phyloP scores from a whole-genome alignment of 2,113 vertebrate species.

The Etheostoma spectabile region DNA sequence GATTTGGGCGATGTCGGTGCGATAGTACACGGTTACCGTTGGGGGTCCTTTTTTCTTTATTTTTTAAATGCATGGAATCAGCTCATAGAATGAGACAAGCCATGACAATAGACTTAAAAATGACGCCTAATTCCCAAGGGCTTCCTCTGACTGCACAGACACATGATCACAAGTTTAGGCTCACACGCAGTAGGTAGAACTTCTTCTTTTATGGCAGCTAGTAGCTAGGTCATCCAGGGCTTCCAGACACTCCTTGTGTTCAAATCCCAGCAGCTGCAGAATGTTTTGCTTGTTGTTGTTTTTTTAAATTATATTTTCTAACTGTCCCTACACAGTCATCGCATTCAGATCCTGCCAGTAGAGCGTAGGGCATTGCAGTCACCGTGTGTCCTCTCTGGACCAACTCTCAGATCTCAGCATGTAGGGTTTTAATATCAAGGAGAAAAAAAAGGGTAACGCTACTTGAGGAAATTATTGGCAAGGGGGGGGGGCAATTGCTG shows the following conservation, averaged over 20 bases:
- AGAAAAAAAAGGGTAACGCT: constrained; percentile 20
- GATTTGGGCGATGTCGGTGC: constrained; percentile 31
- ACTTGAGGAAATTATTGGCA: constrained; percentile 29
- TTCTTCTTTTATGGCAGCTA: constrained; percentile 84
- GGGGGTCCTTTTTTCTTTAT: constrained; percentile 23
- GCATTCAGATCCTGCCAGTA: constrained; percentile 30
- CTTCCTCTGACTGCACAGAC: constrained; percentile 82
- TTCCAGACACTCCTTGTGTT: constrained; percentile 82
- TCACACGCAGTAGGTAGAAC: constrained; percentile 71
- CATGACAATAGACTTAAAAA: constrained; percentile 72
- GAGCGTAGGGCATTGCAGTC: constrained; percentile 22
- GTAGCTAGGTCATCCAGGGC: constrained; percentile 86
- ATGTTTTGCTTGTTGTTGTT: constrained; percentile 63
- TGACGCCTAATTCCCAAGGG: constrained; percentile 76
- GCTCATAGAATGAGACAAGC: constrained; percentile 77
- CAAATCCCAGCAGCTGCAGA: constrained; percentile 82
- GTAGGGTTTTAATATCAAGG: constrained; percentile 32
- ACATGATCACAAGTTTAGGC: constrained; percentile 72
- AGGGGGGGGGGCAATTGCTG: constrained; percentile 42
- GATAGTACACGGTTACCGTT: constrained; percentile 27
- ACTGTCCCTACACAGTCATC: constrained; percentile 43
- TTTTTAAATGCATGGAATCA: constrained; percentile 53
- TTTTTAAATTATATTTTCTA: constrained; percentile 1
- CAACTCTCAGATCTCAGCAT: constrained; percentile 34
- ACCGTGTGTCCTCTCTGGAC: constrained; percentile 24